A percentile compares a stretch with the other conserved stretches of the same genome.
Conservation (phyloP, 2,888 invertebrate genomes). For the Mantis religiosa region DNA sequence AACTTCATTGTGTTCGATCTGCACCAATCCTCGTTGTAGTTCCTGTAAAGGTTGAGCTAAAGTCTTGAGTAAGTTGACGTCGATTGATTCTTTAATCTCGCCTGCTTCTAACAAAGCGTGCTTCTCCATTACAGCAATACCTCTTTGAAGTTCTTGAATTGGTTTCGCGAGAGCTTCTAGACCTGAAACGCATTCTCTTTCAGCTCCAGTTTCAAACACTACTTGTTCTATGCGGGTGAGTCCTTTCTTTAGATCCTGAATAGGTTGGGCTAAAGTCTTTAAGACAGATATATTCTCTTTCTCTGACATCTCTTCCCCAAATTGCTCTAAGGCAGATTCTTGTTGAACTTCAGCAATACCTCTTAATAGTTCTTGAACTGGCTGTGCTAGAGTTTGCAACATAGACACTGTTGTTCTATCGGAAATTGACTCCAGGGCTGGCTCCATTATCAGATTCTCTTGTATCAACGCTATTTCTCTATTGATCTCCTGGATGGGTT, state of each 20-base stretch:
- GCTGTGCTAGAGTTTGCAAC: slow-evolving; percentile 1
- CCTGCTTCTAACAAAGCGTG: slow-evolving; percentile 36
- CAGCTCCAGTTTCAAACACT: slow-evolving; percentile 32
- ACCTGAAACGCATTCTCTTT: slow-evolving; percentile 1
- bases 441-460: neutral
- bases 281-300: slow-evolving; percentile 56
- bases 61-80: slow-evolving; percentile 40
- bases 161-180: slow-evolving; percentile 38
- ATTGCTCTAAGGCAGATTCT: slow-evolving; percentile 3
- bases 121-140: slow-evolving; percentile 32
- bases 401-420: slow-evolving; percentile 26
- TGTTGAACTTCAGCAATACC: neutral
- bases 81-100: slow-evolving; percentile 36
- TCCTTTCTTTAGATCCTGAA: slow-evolving; percentile 44
- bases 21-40: slow-evolving; percentile 42
- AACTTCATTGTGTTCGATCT: slow-evolving; percentile 38
- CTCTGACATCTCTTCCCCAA: slow-evolving; percentile 49
- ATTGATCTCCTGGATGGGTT: slow-evolving; percentile 37
- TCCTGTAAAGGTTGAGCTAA: slow-evolving; percentile 44
- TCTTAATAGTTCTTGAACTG: neutral
- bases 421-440: slow-evolving; percentile 27
- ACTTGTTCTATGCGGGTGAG: slow-evolving; percentile 43
- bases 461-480: slow-evolving; percentile 1
- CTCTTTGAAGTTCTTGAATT: slow-evolving; percentile 42
- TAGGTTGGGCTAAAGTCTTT: slow-evolving; percentile 50